Conservation (phyloP, 2,797 vertebrate genomes). For the Sebastes hubbsi region DNA sequence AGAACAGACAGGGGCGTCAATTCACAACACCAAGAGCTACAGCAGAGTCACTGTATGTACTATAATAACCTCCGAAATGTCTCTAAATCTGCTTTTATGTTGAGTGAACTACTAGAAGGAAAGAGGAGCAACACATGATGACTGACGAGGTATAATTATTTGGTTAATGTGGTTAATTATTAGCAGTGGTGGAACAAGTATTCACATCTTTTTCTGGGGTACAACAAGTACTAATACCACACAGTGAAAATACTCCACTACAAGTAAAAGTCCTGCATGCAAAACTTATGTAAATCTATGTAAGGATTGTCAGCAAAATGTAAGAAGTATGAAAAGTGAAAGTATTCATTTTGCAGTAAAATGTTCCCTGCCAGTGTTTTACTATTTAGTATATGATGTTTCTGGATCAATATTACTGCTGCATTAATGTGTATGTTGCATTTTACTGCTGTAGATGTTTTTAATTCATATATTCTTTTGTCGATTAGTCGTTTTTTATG, state of each 20-base stretch:
- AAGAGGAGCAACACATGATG: background rate
- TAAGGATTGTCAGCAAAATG: background rate
- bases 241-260: background rate
- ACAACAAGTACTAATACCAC: background rate
- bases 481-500: no score
- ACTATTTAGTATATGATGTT: background rate
- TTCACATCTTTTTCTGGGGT: background rate
- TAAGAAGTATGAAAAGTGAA: background rate
- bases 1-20: conserved; percentile 22
- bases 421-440: background rate
- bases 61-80: background rate
- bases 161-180: background rate
- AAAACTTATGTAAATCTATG: background rate
- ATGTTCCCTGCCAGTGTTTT: background rate
- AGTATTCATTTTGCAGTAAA: background rate
- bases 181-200: background rate
- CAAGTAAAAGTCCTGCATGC: background rate
- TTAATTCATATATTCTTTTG: no score
- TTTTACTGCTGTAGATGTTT: background rate
- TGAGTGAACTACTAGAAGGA: background rate
- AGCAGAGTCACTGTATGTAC: background rate
- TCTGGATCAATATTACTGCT: background rate
- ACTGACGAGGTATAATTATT: background rate
- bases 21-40: background rate
- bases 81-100: background rate